These are phyloP conservation scores for Paraescarpia echinospica DNA, from an alignment of 1,140 invertebrate species.

Conservation along the genomic window DNA sequence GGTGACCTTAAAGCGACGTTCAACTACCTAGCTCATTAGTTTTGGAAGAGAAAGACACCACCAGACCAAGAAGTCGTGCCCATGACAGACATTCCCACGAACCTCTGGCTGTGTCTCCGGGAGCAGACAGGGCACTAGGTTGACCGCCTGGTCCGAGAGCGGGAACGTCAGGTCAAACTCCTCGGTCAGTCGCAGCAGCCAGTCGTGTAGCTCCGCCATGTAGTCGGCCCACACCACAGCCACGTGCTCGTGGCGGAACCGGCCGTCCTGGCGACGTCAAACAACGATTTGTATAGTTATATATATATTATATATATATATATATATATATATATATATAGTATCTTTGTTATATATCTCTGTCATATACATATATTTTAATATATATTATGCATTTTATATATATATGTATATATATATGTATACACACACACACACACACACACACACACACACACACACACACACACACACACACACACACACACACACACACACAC, in stretches of 20 bases:
- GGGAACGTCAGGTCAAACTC: constrained; percentile 57
- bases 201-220: constrained; percentile 44
- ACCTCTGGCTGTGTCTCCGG: constrained; percentile 41
- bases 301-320: constrained; percentile 7
- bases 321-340: constrained; percentile 7
- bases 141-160: constrained; percentile 42
- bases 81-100: neutral
- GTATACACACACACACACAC: too few relatives aligned
- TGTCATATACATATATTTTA: neutral
- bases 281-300: neutral
- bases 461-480: too few relatives aligned
- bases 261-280: constrained; percentile 42
- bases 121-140: constrained; percentile 55
- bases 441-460: too few relatives aligned
- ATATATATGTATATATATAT: neutral
- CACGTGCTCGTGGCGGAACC: constrained; percentile 47
- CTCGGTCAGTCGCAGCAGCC: constrained; percentile 55
- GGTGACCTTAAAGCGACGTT: too few relatives aligned
- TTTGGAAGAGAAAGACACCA: neutral
- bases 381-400: neutral
- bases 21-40: constrained; percentile 24
- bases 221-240: constrained; percentile 50
- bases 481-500: too few relatives aligned
- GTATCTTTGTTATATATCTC: neutral
- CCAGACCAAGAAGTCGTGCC: neutral